Base-by-base conservation (phyloP, 2,888 invertebrate species). In the Oscheius myriophilus region DNA sequence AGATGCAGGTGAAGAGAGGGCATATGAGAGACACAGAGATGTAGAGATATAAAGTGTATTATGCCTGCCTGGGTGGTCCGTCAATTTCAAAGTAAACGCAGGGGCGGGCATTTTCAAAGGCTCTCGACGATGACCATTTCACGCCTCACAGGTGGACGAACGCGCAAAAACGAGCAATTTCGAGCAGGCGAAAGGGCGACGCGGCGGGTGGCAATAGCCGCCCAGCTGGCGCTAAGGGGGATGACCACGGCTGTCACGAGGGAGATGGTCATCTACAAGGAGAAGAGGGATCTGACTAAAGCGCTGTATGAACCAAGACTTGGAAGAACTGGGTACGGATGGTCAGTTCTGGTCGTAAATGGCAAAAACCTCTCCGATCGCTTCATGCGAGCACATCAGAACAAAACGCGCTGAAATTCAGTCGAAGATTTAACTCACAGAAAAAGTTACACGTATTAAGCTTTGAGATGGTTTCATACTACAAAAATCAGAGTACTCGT, bases 71-170 rank as follows among this genome's bases (percentile, higher is more conserved):
- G 21, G 21, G 23, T 3, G 18, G 18, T 18, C 33, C 33, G 9
- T 33, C 33, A 33, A 33, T 33, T 33, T 33, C 33, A 9, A 33
- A 33, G 33, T 33, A 33, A 33, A 33, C 33, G 33, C 33, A 33
- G 33, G 33, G 46, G 46, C n/a, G n/a, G 46, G 46, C 46, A 46
- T 46, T 46, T 46, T 18, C 16, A 57, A 18, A 21, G 42, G 41
- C 41, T 42, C 43, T 41, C 57, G 62, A 62, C 52, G 49, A 62
- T 62, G 62, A 62, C 62, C 62, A 62, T 62, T 62, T 62, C 62
- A 62, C 62, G 62, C 62, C 49, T 62, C 62, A 49, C 51, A 62
- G 62, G 62, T 62, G 62, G 62, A 62, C 62, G 52, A n/a, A 18
- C 39, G 41, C 33, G 46, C 14, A 62, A 62, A 62, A 51, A 49